phyloP scores from a whole-genome alignment of 2,888 invertebrate species.

The Phrixothrix hirtus region DNA sequence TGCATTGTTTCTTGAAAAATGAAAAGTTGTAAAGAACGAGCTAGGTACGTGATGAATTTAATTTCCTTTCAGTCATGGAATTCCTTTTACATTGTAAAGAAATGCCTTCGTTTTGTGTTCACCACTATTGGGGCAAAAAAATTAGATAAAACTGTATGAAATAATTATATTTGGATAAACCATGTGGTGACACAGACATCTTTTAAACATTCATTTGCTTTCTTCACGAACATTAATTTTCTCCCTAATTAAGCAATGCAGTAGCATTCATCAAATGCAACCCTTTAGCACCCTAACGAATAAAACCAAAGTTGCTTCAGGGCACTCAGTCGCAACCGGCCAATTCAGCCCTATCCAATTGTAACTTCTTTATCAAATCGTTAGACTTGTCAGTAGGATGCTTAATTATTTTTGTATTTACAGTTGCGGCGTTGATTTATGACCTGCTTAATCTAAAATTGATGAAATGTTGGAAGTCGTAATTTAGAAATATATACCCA shows the following conservation, averaged over 20 bases:
- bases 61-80: constrained; percentile 16
- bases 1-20: constrained; percentile 22
- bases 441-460: constrained; percentile 38
- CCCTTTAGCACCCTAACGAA: constrained; percentile 44
- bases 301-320: constrained; percentile 24
- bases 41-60: constrained; percentile 21
- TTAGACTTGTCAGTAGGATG: constrained; percentile 52
- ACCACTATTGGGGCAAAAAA: no score
- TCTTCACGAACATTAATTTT: constrained; percentile 51
- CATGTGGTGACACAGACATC: no score
- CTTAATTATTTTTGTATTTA: constrained; percentile 55
- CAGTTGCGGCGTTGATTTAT: constrained; percentile 45
- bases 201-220: constrained; percentile 22
- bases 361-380: constrained; percentile 56
- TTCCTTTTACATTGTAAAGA: constrained; percentile 2
- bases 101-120: constrained; percentile 1
- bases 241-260: constrained; percentile 54
- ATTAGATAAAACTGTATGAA: not conserved
- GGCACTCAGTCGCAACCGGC: constrained; percentile 29
- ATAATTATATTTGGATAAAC: constrained; percentile 1
- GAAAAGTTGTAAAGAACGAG: constrained; percentile 19
- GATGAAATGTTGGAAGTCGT: constrained; percentile 30
- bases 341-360: constrained; percentile 47
- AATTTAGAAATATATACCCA: not conserved
- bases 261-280: constrained; percentile 45